These are phyloP conservation scores for Danio tinwini DNA, from an alignment of 2,797 vertebrate genomes.

Conservation along the genomic window DNA sequence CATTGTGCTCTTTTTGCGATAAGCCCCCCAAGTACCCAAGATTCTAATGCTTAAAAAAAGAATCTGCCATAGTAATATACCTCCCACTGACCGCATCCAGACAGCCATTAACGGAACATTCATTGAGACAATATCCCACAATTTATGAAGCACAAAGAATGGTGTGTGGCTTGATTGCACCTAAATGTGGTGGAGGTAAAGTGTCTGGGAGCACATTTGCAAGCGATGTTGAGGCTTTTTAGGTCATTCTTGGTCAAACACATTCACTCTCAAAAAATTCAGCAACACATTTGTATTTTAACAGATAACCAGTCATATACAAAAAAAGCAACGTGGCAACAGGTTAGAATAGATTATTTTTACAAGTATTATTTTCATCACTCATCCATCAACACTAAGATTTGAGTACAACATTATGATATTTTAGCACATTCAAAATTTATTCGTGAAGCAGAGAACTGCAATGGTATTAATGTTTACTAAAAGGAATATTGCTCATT, in stretches of 20 bases:
- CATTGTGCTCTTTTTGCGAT: slow-evolving; percentile 16
- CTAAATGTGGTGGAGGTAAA: neutral
- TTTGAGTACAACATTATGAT: slow-evolving; percentile 21
- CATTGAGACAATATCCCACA: neutral
- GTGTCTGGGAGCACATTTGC: slow-evolving; percentile 41
- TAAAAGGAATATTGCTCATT: too few species aligned
- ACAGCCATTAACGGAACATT: slow-evolving; percentile 14
- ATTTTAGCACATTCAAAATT: slow-evolving; percentile 17
- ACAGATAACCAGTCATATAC: slow-evolving; percentile 63
- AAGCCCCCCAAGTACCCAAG: slow-evolving; percentile 1
- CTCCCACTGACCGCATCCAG: slow-evolving; percentile 8
- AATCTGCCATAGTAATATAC: neutral
- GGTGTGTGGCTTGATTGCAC: slow-evolving; percentile 1
- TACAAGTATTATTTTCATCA: slow-evolving; percentile 19
- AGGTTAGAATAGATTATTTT: slow-evolving; percentile 24
- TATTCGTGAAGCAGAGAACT: neutral
- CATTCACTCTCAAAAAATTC: slow-evolving; percentile 68
- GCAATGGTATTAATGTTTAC: too few species aligned
- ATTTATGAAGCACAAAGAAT: neutral
- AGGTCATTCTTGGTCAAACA: slow-evolving; percentile 58
- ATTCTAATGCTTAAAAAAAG: slow-evolving; percentile 18
- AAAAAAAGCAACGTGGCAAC: slow-evolving; percentile 10
- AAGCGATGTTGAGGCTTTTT: slow-evolving; percentile 52
- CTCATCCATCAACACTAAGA: slow-evolving; percentile 26
- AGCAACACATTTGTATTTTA: slow-evolving; percentile 63